Conservation (phyloP, 2,797 vertebrate genomes). For the Anomalospiza imberbis region DNA sequence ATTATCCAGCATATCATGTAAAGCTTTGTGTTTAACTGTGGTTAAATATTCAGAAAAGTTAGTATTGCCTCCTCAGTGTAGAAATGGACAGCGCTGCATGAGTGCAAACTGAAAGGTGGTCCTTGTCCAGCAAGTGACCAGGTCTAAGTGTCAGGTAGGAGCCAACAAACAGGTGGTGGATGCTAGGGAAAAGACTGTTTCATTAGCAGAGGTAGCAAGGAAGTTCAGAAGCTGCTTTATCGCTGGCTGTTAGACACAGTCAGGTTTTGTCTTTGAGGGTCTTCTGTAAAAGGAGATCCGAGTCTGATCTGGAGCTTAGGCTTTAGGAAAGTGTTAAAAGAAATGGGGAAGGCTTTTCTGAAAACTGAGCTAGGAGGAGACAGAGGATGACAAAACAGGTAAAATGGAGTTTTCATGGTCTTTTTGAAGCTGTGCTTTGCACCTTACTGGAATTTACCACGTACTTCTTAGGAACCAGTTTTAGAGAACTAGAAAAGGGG, state of each 20-base stretch:
- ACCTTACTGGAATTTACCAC: neutral
- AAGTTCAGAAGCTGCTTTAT: neutral
- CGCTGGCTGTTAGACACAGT: rapidly evolving
- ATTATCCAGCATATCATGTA: neutral
- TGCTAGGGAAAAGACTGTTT: neutral
- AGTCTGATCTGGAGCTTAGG: neutral
- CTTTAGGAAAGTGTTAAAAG: neutral
- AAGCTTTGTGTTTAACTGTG: neutral
- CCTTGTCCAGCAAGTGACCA: neutral
- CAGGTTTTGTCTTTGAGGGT: neutral
- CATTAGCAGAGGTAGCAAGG: neutral
- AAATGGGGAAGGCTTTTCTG: neutral
- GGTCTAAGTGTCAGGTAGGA: neutral
- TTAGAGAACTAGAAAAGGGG: neutral
- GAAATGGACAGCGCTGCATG: neutral
- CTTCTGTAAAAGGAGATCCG: neutral
- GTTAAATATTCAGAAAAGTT: neutral
- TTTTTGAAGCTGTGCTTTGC: neutral
- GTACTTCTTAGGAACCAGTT: neutral
- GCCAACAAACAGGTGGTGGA: neutral
- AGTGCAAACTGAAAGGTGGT: rapidly evolving
- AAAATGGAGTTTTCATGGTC: neutral
- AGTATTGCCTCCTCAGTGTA: neutral
- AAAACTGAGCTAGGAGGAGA: neutral
- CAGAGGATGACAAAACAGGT: rapidly evolving